These are phyloP conservation scores for Gymnarchus niloticus DNA, from an alignment of 2,113 vertebrate genomes.

Conservation along the genomic window DNA sequence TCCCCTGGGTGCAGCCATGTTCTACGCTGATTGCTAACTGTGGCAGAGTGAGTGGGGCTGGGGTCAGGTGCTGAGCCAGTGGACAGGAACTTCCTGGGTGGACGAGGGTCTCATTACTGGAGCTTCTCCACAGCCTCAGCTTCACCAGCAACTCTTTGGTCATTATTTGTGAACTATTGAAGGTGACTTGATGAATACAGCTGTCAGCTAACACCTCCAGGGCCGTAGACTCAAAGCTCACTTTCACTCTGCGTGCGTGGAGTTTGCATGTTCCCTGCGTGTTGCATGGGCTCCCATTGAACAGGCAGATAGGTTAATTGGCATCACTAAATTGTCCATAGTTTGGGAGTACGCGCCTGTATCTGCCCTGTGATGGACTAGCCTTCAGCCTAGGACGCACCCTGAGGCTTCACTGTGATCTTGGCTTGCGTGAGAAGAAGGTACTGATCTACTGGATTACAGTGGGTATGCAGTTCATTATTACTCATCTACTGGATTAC, in stretches of 20 bases:
- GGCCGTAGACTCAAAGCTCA: neutral
- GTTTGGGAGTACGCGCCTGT: too few relatives aligned
- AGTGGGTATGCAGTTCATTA: neutral
- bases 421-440: too few relatives aligned
- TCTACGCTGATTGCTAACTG: neutral
- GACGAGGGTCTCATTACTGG: neutral
- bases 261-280: neutral
- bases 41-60: neutral
- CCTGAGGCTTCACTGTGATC: too few relatives aligned
- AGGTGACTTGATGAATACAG: neutral
- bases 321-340: neutral
- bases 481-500: neutral
- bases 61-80: neutral
- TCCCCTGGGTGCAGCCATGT: neutral
- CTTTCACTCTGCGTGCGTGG: neutral
- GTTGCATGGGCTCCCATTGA: neutral
- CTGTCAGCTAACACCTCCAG: neutral
- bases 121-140: neutral
- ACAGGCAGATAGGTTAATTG: neutral
- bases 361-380: too few relatives aligned
- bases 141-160: neutral
- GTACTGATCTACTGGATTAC: neutral
- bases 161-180: neutral
- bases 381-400: too few relatives aligned
- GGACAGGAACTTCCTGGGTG: neutral